Percentiles rank a stretch among this genome's conserved stretches.
Conservation (phyloP, 2,888 invertebrate genomes). For the Rhagophthalmus giganteus region DNA sequence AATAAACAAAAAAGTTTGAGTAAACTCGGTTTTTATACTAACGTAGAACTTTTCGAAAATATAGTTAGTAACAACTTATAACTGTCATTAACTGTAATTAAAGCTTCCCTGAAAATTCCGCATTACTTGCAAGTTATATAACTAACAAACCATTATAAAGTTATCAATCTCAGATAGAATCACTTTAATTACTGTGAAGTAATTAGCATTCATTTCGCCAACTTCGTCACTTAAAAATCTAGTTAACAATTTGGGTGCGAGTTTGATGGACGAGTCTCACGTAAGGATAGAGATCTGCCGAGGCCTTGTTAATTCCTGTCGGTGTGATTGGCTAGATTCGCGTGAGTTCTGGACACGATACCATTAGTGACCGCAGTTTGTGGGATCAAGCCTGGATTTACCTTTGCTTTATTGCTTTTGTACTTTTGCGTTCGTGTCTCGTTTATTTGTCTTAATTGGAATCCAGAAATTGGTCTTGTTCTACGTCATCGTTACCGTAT, state of each 20-base stretch:
- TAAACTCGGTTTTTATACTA: no score
- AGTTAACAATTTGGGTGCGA: conserved; percentile 30
- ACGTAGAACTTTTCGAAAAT: no score
- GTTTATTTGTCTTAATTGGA: conserved; percentile 35
- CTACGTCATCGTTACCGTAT: conserved; percentile 6
- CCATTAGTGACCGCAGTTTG: conserved; percentile 42
- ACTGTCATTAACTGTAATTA: conserved; percentile 31
- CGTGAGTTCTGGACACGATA: conserved; percentile 41
- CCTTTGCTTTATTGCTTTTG: conserved; percentile 43
- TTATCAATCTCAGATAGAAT: conserved; percentile 33
- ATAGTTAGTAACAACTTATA: conserved; percentile 30
- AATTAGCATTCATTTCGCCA: conserved; percentile 31
- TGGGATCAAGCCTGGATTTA: conserved; percentile 43
- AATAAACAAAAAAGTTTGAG: no score
- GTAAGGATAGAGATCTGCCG: conserved; percentile 30
- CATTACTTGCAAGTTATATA: conserved; percentile 28
- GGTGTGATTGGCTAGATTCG: conserved; percentile 37
- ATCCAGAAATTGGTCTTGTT: conserved; percentile 23
- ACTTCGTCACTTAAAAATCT: conserved; percentile 31
- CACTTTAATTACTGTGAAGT: conserved; percentile 31
- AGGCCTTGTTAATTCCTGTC: conserved; percentile 38
- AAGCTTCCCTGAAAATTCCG: conserved; percentile 29
- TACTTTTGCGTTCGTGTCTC: conserved; percentile 36
- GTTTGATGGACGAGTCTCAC: conserved; percentile 27
- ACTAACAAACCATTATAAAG: conserved; percentile 34